Evolutionary conservation across 2,888 invertebrate genomes (phyloP), one percentile per base, ranked within the genome.

Genomic region (Apocheima hispidaria): DNA sequence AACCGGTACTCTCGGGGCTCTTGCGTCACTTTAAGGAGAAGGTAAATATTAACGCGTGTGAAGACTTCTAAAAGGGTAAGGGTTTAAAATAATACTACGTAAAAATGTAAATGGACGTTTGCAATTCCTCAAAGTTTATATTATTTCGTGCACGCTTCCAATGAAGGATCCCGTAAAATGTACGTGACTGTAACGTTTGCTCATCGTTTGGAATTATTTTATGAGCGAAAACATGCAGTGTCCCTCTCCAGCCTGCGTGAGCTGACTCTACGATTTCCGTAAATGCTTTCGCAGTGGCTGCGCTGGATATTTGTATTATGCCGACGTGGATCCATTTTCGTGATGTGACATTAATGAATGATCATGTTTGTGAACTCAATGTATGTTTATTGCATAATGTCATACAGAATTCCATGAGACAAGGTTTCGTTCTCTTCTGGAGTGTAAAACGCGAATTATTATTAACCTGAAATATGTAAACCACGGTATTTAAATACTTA

Each of bases 1-100:
- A 89, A 90, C 90, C 89, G 89, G 91, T 90, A 84, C 70, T 54
- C 58, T 54, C 58, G 57, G 61, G 76, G 79, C 81, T 81, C 83
- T 86, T 87, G 83, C 84, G 82, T 83, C 79, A 82, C 74, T 80
- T 76, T 74, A 75, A 74, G 76, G 65, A 75, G 78, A 23, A 20
- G 49, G 21, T 79, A 82, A 82, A 84, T 83, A 83, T 75, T 70
- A 70, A 66, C 64, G 60, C n/a, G 18, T 18, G 48, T 14, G 30
- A n/a, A 18, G 10, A 7, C 4, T 26, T 26, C 41, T 44, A 6
- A 28, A 40, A 36, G 38, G 10, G 49, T 41, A 53, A 10, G 5
- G 52, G 20, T 10, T 46, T 14, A 20, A 60, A 7, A 50, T 33
- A 33, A 36, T 49, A 46, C 10, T 23, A 36, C n/a, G 12, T 9